Base-by-base conservation (phyloP, 1,140 invertebrate genomes). In the Apis cerana region DNA sequence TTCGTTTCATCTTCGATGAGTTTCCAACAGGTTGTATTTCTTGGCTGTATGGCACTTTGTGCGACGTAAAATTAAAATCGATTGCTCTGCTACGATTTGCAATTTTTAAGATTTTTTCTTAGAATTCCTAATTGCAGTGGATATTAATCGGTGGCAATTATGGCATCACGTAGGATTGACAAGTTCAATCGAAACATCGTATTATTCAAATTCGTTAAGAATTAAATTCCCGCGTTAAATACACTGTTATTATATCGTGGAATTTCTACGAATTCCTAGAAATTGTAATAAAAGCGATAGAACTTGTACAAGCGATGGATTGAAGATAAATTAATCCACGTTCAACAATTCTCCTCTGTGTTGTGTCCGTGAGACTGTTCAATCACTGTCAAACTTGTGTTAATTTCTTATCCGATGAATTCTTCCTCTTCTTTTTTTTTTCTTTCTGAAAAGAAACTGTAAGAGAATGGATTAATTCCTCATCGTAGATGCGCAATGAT, bases 301-400 rank as follows among this genome's bases (percentile, higher is more conserved):
- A 69, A 68, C 21, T 11, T 43, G 5, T 33, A 68, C 67, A 52
- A 69, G 23, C 17, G 50, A 69, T 69, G 67, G 50, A 69, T 69
- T 23, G 50, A 11, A 69, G 43, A 13, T 13, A 8, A 50, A 50
- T 50, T 69, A 69, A 69, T 48, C 43, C 12, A 68, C 2, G 21
- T 12, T n/a, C 65, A n/a, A 13, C 65, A 50, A 68, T 13, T 15
- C 21, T n/a, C 33, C 27, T 33, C 3, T 33, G 33, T 3, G 33
- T 33, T 33, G 33, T 33, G 33, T n/a, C 21, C 13, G 48, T 19
- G 43, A 13, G 7, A 68, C 13, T 15, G 52, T 13, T 33, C 1
- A n/a, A 1, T 15, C 21, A n/a, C 21, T 9, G 52, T 13, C 10
- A 13, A 10, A 3, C 33, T 33, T 7, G 33, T 43, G 33, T 43